phyloP scores from a whole-genome alignment of 1,140 invertebrate genomes.

The Macrotrachela quadricornifera region DNA sequence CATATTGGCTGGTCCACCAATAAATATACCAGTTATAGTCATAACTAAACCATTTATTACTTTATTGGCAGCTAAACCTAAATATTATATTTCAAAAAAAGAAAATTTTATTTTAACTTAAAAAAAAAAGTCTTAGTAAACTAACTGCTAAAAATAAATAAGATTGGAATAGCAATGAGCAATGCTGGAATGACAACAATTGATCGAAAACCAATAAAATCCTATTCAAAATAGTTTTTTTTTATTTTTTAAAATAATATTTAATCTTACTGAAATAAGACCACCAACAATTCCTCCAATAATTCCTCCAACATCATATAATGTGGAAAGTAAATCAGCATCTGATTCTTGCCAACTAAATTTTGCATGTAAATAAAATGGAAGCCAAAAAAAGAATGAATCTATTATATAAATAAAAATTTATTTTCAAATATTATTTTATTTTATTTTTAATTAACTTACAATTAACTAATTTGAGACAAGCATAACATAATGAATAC shows the following conservation, averaged over 20 bases:
- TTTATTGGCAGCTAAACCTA: conserved; percentile 15
- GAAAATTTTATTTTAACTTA: too few species aligned
- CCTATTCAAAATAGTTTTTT: too few species aligned
- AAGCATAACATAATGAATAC: conserved; percentile 34
- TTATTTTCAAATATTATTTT: too few species aligned
- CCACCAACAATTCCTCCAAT: conserved; percentile 12
- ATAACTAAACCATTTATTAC: conserved; percentile 26
- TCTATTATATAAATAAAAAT: conserved; percentile 9
- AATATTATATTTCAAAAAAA: background rate
- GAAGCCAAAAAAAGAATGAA: conserved; percentile 38
- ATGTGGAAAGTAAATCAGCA: conserved; percentile 32
- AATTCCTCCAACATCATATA: conserved; percentile 35
- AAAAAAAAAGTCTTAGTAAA: too few species aligned
- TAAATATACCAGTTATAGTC: conserved; percentile 29
- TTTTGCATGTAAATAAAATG: conserved; percentile 28
- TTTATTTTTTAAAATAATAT: too few species aligned
- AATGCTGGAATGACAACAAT: conserved; percentile 20
- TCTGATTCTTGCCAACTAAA: conserved; percentile 26
- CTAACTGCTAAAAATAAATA: conserved; percentile 18
- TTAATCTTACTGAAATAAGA: too few species aligned
- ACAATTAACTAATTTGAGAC: conserved; percentile 34
- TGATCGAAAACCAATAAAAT: conserved; percentile 2
- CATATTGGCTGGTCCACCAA: conserved; percentile 33
- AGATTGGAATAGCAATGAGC: conserved; percentile 17
- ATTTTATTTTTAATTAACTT: too few species aligned